phyloP scores from a whole-genome alignment of 2,113 vertebrate species.

The Orycteropus afer region DNA sequence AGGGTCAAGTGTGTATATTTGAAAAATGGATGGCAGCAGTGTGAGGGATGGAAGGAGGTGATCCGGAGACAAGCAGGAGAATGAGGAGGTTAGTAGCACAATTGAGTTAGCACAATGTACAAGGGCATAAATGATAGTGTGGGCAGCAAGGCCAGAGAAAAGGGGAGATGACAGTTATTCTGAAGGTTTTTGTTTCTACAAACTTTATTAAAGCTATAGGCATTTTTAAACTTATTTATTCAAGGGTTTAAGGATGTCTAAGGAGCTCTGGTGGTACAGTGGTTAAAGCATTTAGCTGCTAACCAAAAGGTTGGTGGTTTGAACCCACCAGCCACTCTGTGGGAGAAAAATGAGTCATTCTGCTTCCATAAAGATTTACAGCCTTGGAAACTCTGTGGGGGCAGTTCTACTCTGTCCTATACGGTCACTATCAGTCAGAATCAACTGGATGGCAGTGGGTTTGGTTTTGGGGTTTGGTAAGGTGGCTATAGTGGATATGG shows the following conservation, averaged over 20 bases:
- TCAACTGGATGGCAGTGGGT: too few species aligned
- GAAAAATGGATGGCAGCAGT: neutral
- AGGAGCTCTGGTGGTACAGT: too few species aligned
- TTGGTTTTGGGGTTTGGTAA: too few species aligned
- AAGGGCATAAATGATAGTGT: neutral
- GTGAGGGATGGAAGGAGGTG: neutral
- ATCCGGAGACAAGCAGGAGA: neutral
- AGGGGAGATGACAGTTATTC: neutral
- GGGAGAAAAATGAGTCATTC: too few species aligned
- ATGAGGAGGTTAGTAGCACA: neutral
- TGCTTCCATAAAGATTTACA: too few species aligned
- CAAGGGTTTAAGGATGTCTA: neutral
- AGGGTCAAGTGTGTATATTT: neutral
- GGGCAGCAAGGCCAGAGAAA: neutral
- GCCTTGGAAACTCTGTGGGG: too few species aligned
- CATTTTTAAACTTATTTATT: slow-evolving; percentile 6
- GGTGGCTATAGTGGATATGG: neutral
- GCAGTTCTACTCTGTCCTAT: neutral
- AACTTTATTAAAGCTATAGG: neutral
- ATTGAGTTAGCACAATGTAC: neutral
- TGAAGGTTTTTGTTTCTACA: neutral
- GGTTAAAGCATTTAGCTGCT: too few species aligned
- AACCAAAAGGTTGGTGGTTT: too few species aligned
- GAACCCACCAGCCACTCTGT: too few species aligned
- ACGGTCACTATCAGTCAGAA: neutral